These are phyloP conservation scores for Andinoacara biseriatus DNA, from an alignment of 2,113 vertebrate genomes.

Conservation along the genomic window DNA sequence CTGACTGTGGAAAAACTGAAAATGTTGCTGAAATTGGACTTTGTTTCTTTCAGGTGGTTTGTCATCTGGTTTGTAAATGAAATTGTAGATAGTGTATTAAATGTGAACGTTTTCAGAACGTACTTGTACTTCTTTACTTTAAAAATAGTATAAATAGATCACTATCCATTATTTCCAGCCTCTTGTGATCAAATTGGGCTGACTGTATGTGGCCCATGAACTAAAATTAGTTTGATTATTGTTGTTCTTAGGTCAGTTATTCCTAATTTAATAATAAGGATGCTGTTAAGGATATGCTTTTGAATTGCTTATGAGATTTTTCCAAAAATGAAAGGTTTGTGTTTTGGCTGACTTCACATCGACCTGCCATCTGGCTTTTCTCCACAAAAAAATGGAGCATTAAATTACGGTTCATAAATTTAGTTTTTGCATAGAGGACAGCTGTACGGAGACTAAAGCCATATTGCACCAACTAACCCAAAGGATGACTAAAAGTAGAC, in stretches of 20 bases:
- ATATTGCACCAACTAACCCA: neutral
- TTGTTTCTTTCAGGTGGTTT: neutral
- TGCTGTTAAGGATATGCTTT: neutral
- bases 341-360: constrained; percentile 20
- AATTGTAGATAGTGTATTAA: neutral
- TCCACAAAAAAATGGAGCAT: constrained; percentile 21
- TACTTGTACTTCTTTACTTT: neutral
- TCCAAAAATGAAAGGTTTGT: constrained; percentile 4
- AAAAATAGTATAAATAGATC: neutral
- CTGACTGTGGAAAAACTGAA: no score
- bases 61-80: neutral
- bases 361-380: constrained; percentile 27
- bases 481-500: neutral
- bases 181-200: neutral
- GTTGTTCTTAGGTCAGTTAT: neutral
- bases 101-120: neutral
- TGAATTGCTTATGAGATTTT: neutral
- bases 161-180: neutral
- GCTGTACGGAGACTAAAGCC: neutral
- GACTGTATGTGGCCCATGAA: neutral
- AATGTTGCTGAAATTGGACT: no score
- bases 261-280: neutral
- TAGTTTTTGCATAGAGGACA: neutral
- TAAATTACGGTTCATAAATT: constrained; percentile 30
- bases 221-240: constrained; percentile 3